Percentiles rank a stretch among this genome's conserved stretches.
phyloP scores from a whole-genome alignment of 1,140 invertebrate species.

The Drosophila baimaii region DNA sequence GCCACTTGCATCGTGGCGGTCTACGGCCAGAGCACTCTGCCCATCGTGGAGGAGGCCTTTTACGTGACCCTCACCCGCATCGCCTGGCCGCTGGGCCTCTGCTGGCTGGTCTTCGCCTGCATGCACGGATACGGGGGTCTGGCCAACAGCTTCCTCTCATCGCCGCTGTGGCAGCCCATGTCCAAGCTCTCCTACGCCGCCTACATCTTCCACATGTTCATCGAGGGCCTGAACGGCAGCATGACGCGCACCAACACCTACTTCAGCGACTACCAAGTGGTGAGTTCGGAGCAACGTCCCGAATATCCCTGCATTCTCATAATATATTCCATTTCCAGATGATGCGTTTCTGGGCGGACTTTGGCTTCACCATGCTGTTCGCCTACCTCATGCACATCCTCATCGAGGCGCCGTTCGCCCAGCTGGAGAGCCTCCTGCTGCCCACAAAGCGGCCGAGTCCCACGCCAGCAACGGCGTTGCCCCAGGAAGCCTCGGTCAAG shows the following conservation, averaged over 20 bases:
- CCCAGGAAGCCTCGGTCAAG: not conserved
- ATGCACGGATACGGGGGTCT: slow-evolving; percentile 87
- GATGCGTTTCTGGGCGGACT: slow-evolving; percentile 65
- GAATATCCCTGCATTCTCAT: fast-evolving
- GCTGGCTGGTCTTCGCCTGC: slow-evolving; percentile 90
- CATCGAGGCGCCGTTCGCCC: slow-evolving; percentile 58
- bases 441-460: slow-evolving; percentile 17
- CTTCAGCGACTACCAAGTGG: slow-evolving; percentile 75
- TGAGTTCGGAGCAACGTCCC: slow-evolving; percentile 12
- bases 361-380: slow-evolving; percentile 59
- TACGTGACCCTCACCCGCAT: slow-evolving; percentile 87
- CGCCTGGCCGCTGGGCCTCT: slow-evolving; percentile 87
- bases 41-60: slow-evolving; percentile 85
- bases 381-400: slow-evolving; percentile 56
- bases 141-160: slow-evolving; percentile 85
- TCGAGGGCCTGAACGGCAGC: slow-evolving; percentile 52
- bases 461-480: no score
- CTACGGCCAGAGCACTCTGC: slow-evolving; percentile 38
- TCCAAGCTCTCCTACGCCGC: slow-evolving; percentile 85
- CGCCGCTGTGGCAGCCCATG: slow-evolving; percentile 85
- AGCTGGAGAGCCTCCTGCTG: slow-evolving; percentile 40
- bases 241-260: slow-evolving; percentile 48
- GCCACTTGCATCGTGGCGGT: slow-evolving; percentile 54
- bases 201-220: slow-evolving; percentile 85
- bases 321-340: slow-evolving; percentile 44